Conservation (phyloP, 2,113 vertebrate species). For the Hippocampus guttulatus region DNA sequence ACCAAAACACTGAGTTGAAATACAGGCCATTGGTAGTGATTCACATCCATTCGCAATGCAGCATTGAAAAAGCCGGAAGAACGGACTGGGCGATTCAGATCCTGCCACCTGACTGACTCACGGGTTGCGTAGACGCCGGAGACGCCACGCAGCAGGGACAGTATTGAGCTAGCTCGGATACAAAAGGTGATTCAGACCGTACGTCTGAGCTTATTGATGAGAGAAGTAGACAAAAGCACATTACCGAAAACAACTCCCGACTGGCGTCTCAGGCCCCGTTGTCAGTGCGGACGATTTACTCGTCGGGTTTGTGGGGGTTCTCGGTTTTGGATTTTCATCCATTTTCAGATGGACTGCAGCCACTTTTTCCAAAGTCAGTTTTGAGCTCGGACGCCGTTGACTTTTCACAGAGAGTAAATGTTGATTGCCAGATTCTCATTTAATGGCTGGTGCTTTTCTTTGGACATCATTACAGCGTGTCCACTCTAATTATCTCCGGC, state of each 20-base stretch:
- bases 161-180: neutral
- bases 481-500: constrained; percentile 39
- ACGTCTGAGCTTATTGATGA: constrained; percentile 9
- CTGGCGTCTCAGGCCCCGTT: constrained; percentile 3
- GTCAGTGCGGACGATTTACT: neutral
- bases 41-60: neutral
- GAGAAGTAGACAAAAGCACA: constrained; percentile 8
- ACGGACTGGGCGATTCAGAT: neutral
- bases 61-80: neutral
- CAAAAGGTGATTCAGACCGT: neutral
- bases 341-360: no score
- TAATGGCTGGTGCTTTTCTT: constrained; percentile 12
- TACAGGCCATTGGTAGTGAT: neutral
- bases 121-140: constrained; percentile 3
- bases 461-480: constrained; percentile 24
- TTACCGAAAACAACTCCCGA: constrained; percentile 27
- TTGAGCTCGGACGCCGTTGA: neutral
- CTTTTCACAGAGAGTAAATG: neutral
- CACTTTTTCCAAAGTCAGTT: neutral
- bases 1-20: neutral
- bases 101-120: neutral
- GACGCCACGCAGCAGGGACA: neutral
- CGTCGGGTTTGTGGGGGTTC: no score
- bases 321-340: no score
- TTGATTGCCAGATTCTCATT: constrained; percentile 7